Evolutionary conservation across 1,140 invertebrate species (phyloP), one percentile per base, ranked within the genome.

Genomic region (Drosophila pandora): DNA sequence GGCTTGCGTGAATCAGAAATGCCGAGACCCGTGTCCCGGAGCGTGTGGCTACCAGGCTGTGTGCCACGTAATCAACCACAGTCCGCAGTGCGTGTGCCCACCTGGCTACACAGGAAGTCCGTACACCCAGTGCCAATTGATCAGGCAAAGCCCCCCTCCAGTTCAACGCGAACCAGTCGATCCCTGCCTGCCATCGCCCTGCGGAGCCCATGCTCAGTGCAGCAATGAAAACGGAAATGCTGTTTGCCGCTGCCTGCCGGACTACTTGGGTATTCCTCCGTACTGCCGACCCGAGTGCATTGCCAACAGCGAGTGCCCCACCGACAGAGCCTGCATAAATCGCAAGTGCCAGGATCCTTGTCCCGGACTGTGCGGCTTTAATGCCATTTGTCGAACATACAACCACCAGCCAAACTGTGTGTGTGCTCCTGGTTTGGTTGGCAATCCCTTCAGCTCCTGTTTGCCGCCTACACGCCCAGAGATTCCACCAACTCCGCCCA

Each of bases 31-130:
- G 2, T 94, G 93, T 80, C 93, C 93, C 1, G 93, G 93, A 0
- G 93, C 93, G 0, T 93, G 90, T 53, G 90, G 96, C 2, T 71
- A 94, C 10, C 95, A 96, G 73, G 96, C 96, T 1, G 93, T 95
- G 52, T 97, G 96, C 71, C 93, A 95, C 77, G 96, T 96, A 1
- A 93, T 96, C 3, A 96, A 96, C 65, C 96, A 97, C 77, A 96
- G 95, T 88, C 96, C 96, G 0, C 95, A 96, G 41, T 97, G 96
- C 83, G 95, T 94, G 60, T 96, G 95, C 74, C 93, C 94, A 9
- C 79, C 90, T 52, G 95, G 95, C 30, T 95, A 94, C 73, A 95
- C 94, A 2, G 96, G 96, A 53, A 91, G 79, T 94, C 95, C 96
- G 3, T 96, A 96, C 76, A 91, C 93, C 2, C 93, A 92, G 49